Percentiles rank a stretch among this genome's conserved stretches.
phyloP scores from a whole-genome alignment of 2,113 vertebrate species.

The Microcebus murinus region DNA sequence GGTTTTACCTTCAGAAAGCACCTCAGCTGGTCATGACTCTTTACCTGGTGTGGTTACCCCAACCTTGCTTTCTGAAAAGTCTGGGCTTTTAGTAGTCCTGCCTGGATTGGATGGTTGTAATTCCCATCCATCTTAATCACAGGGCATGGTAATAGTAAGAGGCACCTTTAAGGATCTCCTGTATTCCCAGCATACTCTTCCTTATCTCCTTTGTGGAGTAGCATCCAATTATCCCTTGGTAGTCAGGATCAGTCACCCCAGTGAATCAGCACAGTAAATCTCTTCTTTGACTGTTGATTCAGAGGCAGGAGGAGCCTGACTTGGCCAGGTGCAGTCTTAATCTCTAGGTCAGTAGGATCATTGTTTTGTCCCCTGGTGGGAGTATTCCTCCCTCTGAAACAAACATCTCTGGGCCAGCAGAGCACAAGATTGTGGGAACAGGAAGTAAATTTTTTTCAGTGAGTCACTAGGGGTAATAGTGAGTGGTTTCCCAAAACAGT shows the following conservation, averaged over 20 bases:
- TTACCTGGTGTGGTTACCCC: neutral
- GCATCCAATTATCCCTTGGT: neutral
- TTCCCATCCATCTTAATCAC: neutral
- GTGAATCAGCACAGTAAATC: neutral
- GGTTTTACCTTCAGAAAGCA: neutral
- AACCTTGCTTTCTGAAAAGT: neutral
- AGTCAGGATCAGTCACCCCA: neutral
- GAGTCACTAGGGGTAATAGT: conserved; percentile 71
- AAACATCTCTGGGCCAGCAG: neutral
- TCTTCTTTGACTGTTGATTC: neutral
- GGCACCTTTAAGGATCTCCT: neutral
- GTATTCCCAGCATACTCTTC: neutral
- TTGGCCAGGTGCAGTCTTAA: neutral
- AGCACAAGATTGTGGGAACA: neutral
- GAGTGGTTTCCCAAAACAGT: conserved; percentile 87
- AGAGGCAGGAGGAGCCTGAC: neutral
- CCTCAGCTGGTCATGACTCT: neutral
- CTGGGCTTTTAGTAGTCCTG: neutral
- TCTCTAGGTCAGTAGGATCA: neutral
- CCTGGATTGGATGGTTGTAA: neutral
- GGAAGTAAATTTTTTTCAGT: neutral
- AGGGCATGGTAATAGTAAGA: neutral
- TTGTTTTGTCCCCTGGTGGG: no score
- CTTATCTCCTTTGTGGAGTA: neutral
- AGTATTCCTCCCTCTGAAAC: neutral